Percentiles rank a stretch among this genome's conserved stretches.
phyloP scores from a whole-genome alignment of 1,140 invertebrate species.

The Drosophila carrolli region DNA sequence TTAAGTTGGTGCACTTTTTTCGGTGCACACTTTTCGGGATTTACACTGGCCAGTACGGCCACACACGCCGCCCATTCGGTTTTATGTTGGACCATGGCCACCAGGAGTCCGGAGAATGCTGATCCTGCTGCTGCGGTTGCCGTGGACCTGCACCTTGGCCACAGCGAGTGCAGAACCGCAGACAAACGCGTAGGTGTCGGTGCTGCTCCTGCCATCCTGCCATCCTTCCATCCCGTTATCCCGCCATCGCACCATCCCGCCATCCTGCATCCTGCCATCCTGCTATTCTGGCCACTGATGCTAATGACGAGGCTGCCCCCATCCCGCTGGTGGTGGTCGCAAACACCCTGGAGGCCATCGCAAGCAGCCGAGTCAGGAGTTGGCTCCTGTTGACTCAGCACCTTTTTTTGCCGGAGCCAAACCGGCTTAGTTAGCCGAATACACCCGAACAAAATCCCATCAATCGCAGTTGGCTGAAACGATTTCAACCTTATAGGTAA shows the following conservation, averaged over 20 bases:
- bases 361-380: conserved; percentile 32
- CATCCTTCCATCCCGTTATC: not conserved
- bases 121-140: conserved; percentile 54
- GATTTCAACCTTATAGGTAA: too few species aligned
- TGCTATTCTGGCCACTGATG: conserved; percentile 49
- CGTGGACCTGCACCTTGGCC: conserved; percentile 65
- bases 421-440: conserved; percentile 59
- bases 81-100: conserved; percentile 64
- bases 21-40: conserved; percentile 45
- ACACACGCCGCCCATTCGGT: conserved; percentile 64
- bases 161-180: conserved; percentile 67
- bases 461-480: too few species aligned
- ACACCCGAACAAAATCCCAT: conserved; percentile 1
- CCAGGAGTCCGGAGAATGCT: conserved; percentile 12
- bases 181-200: conserved; percentile 72
- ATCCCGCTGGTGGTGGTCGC: conserved; percentile 33
- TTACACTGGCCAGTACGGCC: conserved; percentile 35
- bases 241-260: conserved; percentile 17
- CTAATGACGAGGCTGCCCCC: conserved; percentile 69
- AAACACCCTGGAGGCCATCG: conserved; percentile 38
- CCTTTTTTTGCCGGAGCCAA: conserved; percentile 38
- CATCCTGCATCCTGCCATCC: not conserved
- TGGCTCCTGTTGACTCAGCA: conserved; percentile 73
- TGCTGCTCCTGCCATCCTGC: conserved; percentile 15
- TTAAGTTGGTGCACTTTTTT: conserved; percentile 63